Conservation (phyloP, 2,797 vertebrate genomes). For the Tangara arthus region DNA sequence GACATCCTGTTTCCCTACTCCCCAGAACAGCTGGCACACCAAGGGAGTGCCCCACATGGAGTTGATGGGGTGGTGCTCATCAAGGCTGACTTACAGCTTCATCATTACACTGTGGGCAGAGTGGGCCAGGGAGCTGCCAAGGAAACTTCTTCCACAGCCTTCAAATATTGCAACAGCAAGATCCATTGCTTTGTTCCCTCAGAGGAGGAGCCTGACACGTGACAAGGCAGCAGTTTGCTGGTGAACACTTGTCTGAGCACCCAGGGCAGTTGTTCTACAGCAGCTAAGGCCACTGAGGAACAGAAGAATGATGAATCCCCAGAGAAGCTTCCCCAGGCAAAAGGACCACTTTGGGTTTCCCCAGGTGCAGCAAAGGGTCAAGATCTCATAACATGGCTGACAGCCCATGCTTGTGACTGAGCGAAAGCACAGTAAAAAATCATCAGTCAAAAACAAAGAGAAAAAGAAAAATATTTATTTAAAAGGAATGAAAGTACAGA, state of each 20-base stretch:
- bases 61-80: neutral
- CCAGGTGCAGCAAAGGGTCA: neutral
- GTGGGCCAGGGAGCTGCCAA: neutral
- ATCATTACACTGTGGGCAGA: neutral
- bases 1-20: accelerated
- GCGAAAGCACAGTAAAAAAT: neutral
- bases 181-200: neutral
- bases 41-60: accelerated
- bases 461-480: neutral
- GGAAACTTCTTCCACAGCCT: neutral
- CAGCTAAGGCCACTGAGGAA: neutral
- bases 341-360: neutral
- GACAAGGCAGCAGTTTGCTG: neutral
- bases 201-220: neutral
- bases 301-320: neutral
- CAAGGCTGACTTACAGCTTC: neutral
- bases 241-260: neutral
- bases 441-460: neutral
- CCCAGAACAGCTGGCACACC: neutral
- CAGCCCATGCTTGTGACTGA: neutral
- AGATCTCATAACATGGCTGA: neutral
- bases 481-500: neutral
- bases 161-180: neutral
- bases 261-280: neutral
- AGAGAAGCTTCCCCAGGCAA: neutral